Base-by-base conservation (phyloP, 2,888 invertebrate genomes). In the Cacoxenus indagator region DNA sequence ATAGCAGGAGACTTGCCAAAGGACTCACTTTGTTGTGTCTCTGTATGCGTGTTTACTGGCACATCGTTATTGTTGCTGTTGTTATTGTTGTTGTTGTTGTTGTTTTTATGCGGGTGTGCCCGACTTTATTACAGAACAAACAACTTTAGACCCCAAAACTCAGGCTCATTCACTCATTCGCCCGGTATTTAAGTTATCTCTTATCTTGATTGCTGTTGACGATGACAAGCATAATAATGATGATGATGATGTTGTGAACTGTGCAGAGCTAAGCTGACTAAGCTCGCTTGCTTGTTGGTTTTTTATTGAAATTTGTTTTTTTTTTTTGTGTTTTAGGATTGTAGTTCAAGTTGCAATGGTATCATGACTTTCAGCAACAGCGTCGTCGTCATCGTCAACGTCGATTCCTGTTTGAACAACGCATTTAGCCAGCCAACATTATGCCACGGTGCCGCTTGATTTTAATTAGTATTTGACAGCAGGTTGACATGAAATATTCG, bases 381-480 rank as follows among this genome's bases (percentile, higher is more conserved):
- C 48, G 22, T 51, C 51, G 22, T 51, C 51, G 9, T 22, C 22
- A 22, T 43, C 8, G 43, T 9, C 26, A 45, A 4, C 19, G 11
- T 26, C 24, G 61, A 45, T 19, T 14, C 9, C 14, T 62, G 61
- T 62, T 62, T 62, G 24, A 62, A 45, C 24, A 45, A 24, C 61
- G 61, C 59, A 37, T 61, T 61, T 61, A 9, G 37, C 11, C 37
- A 37, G 51, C 22, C 37, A 43, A n/a, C 43, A 9, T 22, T 51
- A 19, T 51, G 48, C 48, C 17, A 11, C 37, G 14, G 26, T 55
- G 61, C 71, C 74, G 83, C 80, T 80, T 83, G 83, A 81, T 83
- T 83, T 81, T 81, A 81, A 81, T 81, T 81, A 83, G 81, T 84
- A 82, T 81, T 81, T 81, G 81, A 81, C 83, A 81, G 78, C 80